Conservation (phyloP, 2,888 invertebrate species). For the Rotaria socialis region DNA sequence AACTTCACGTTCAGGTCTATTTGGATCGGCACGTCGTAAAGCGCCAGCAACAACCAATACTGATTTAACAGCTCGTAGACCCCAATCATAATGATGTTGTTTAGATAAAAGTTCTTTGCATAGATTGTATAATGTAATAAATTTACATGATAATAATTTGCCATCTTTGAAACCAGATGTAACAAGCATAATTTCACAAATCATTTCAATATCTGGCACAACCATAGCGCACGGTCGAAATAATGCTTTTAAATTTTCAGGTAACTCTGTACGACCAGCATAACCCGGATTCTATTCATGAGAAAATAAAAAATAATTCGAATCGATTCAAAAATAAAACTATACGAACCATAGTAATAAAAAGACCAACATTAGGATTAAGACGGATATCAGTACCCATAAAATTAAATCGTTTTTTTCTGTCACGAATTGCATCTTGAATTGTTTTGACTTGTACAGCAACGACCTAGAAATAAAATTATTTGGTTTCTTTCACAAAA, state of each 20-base stretch:
- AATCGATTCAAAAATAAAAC: background rate
- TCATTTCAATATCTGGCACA: constrained; percentile 90
- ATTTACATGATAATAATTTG: constrained; percentile 82
- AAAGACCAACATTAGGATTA: constrained; percentile 81
- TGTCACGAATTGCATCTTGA: constrained; percentile 78
- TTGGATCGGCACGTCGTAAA: constrained; percentile 85
- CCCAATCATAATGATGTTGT: constrained; percentile 90
- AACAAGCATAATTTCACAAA: constrained; percentile 95
- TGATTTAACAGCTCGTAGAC: constrained; percentile 87
- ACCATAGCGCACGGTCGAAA: constrained; percentile 92
- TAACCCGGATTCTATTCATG: constrained; percentile 73
- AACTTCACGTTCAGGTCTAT: constrained; percentile 86
- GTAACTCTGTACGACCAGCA: constrained; percentile 71
- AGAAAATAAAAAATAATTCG: background rate
- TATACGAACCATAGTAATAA: constrained; percentile 75
- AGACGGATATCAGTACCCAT: constrained; percentile 85
- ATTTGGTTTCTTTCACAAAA: background rate
- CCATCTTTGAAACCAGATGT: constrained; percentile 95
- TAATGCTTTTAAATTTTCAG: constrained; percentile 60
- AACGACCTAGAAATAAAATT: constrained; percentile 64
- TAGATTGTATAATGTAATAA: constrained; percentile 86
- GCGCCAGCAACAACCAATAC: constrained; percentile 91
- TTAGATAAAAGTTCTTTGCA: constrained; percentile 89
- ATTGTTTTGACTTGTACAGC: constrained; percentile 75
- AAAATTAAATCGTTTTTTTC: constrained; percentile 80